Percentiles rank a stretch among this genome's conserved stretches.
These are phyloP conservation scores for Sphyrna mokarran DNA, from an alignment of 2,113 vertebrate genomes.

Conservation along the genomic window DNA sequence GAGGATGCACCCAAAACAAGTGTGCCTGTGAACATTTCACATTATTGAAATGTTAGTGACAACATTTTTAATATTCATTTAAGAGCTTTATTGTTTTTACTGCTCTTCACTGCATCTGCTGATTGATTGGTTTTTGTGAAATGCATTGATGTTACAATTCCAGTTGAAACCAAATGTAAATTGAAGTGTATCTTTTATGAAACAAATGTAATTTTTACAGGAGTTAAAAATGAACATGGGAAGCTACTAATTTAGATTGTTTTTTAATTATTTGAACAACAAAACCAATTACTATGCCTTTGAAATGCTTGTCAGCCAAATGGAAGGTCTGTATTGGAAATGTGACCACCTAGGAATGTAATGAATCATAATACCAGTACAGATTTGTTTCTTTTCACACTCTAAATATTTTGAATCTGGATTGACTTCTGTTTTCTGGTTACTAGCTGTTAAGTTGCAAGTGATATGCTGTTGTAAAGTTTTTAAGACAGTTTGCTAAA, in stretches of 20 bases:
- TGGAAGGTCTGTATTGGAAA: not conserved
- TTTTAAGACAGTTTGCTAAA: not conserved
- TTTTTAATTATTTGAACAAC: not conserved
- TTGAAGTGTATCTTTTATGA: conserved; percentile 8
- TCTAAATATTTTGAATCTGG: not conserved
- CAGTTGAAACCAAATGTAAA: conserved; percentile 17
- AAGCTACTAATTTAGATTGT: not conserved
- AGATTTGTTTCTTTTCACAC: not conserved
- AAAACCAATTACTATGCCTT: not conserved
- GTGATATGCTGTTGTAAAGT: conserved; percentile 5
- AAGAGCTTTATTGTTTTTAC: not conserved
- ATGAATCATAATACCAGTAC: not conserved
- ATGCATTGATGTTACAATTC: not conserved
- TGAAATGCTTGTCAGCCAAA: not conserved
- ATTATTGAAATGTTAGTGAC: not conserved
- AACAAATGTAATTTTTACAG: conserved; percentile 3
- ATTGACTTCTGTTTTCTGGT: conserved; percentile 27
- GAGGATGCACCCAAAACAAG: not conserved
- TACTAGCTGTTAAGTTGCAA: not conserved
- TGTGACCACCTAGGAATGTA: not conserved
- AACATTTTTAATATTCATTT: not conserved
- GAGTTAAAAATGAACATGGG: not conserved
- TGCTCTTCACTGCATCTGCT: conserved; percentile 10
- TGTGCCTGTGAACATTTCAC: not conserved
- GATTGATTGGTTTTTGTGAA: not conserved